Conservation (phyloP, 2,113 vertebrate species). For the Tychaedon coryphoeus region DNA sequence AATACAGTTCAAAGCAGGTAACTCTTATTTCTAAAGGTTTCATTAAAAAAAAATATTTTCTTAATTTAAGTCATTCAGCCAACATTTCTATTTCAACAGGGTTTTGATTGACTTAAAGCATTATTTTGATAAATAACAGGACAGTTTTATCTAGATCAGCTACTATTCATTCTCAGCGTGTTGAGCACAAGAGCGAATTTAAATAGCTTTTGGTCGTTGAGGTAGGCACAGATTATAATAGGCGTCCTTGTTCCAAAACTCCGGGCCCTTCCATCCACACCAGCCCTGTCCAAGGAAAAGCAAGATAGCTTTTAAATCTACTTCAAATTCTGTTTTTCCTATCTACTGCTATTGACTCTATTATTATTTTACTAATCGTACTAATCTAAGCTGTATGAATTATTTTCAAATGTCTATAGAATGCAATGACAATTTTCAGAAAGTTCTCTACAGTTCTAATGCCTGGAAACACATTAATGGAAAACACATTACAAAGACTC, state of each 20-base stretch:
- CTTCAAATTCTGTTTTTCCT: not conserved
- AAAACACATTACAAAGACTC: not conserved
- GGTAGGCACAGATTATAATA: conserved; percentile 97
- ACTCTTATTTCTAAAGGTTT: not conserved
- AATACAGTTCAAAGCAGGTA: not conserved
- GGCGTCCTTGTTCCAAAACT: conserved; percentile 93
- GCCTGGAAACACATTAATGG: not conserved
- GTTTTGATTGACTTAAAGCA: not conserved
- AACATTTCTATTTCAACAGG: not conserved
- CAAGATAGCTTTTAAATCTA: not conserved
- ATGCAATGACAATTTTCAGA: not conserved
- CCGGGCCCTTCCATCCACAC: conserved; percentile 94
- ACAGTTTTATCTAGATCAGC: not conserved
- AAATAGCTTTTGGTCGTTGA: conserved; percentile 84
- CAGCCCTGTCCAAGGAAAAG: conserved; percentile 81
- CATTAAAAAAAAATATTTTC: not conserved
- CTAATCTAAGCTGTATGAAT: not conserved
- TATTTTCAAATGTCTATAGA: not conserved
- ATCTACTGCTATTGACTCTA: not conserved
- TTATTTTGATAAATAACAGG: not conserved
- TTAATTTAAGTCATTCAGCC: conserved; percentile 6
- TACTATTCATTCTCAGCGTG: not conserved
- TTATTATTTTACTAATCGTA: not conserved
- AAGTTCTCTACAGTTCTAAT: not conserved
- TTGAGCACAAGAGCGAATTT: conserved; percentile 1